Evolutionary conservation across 2,113 vertebrate genomes (phyloP).

Genomic region (Typhlomys cinereus): DNA sequence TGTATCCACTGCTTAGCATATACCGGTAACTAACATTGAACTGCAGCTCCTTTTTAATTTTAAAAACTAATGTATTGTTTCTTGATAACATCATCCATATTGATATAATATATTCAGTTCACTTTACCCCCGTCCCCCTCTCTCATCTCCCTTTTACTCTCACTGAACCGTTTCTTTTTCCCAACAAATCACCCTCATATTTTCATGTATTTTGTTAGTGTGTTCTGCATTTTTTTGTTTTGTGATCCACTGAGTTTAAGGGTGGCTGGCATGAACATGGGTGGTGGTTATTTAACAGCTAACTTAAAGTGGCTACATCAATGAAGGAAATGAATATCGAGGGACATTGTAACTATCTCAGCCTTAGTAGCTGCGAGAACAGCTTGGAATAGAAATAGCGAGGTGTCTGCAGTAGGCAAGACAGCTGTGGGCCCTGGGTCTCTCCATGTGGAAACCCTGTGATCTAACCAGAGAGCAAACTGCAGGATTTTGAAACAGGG

Average conservation of each 20-base stretch:
- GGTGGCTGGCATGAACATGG: neutral
- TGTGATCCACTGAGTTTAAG: neutral
- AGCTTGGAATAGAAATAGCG: neutral
- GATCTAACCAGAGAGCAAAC: neutral
- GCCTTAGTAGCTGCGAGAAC: neutral
- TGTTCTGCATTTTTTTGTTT: no score
- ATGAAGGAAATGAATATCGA: neutral
- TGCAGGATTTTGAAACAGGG: neutral
- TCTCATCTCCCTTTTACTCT: neutral
- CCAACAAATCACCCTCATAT: neutral
- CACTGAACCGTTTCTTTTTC: neutral
- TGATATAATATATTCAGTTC: neutral
- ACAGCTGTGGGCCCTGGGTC: fast-evolving
- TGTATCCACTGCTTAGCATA: no score
- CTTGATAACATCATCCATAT: neutral
- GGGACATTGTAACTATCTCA: neutral
- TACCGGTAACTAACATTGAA: no score
- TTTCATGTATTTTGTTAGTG: neutral
- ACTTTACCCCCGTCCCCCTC: no score
- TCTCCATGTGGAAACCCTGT: neutral
- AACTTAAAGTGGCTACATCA: neutral
- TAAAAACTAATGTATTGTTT: no score
- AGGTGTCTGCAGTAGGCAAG: neutral
- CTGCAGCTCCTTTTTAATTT: no score
- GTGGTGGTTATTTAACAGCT: no score